Conservation (phyloP, 2,113 vertebrate species). For the Athene noctua region DNA sequence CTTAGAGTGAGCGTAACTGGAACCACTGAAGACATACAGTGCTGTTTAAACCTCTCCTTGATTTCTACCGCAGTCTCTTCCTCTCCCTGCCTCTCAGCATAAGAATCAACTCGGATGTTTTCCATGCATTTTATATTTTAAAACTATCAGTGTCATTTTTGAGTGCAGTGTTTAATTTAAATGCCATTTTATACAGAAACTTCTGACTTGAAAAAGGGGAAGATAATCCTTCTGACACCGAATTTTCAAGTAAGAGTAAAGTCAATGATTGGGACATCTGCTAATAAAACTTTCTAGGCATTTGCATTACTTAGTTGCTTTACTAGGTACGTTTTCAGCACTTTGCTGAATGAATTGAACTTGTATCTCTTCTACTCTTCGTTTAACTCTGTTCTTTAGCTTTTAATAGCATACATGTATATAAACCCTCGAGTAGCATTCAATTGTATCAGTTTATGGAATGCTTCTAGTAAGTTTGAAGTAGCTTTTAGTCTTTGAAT, state of each 20-base stretch:
- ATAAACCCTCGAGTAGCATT: not conserved
- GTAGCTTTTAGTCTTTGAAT: not conserved
- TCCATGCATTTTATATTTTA: not conserved
- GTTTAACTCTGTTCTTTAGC: not conserved
- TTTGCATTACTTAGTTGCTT: not conserved
- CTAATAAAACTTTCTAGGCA: not conserved
- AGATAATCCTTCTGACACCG: not conserved
- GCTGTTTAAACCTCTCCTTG: not conserved
- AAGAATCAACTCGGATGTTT: not conserved
- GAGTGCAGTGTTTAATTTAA: not conserved
- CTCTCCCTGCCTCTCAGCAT: not conserved
- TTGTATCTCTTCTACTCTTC: not conserved
- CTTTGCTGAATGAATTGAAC: not conserved
- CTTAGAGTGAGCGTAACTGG: not conserved
- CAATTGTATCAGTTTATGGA: not conserved
- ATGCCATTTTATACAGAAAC: not conserved
- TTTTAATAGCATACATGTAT: not conserved
- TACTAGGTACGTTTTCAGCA: not conserved
- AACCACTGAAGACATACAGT: not conserved
- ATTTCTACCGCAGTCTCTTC: not conserved
- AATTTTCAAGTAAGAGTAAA: not conserved
- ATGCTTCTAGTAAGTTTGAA: not conserved
- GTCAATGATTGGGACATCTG: fast-evolving
- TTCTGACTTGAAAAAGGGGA: not conserved
- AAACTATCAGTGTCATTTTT: not conserved